These are phyloP conservation scores for Drosophila ustulata DNA, from an alignment of 2,888 invertebrate genomes.

Conservation along the genomic window DNA sequence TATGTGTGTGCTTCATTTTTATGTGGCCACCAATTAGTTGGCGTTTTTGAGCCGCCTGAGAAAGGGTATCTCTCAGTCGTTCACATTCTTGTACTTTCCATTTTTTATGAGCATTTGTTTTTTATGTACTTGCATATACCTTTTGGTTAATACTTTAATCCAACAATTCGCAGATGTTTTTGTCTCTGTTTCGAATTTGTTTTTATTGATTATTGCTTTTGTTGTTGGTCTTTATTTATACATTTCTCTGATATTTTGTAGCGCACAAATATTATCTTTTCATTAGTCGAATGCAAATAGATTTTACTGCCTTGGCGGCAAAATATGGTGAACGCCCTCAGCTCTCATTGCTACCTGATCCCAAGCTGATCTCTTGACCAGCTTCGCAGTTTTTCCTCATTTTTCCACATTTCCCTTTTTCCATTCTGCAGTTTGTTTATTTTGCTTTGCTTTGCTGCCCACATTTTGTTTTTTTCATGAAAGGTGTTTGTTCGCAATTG, in stretches of 20 bases:
- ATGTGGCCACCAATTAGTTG: slow-evolving; percentile 57
- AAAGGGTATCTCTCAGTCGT: background rate
- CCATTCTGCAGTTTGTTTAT: slow-evolving; percentile 36
- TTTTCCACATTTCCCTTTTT: slow-evolving; percentile 8
- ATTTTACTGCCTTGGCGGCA: slow-evolving; percentile 39
- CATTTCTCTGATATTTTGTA: slow-evolving; percentile 31
- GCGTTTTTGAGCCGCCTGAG: background rate
- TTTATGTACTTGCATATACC: background rate
- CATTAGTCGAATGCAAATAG: slow-evolving; percentile 74
- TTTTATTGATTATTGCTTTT: slow-evolving; percentile 37
- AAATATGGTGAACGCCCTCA: slow-evolving; percentile 63
- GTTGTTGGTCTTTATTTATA: slow-evolving; percentile 24
- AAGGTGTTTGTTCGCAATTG: slow-evolving; percentile 48
- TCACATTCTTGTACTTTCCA: background rate
- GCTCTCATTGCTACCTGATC: slow-evolving; percentile 48
- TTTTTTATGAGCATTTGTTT: background rate
- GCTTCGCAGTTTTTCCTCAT: slow-evolving; percentile 5
- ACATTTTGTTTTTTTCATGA: slow-evolving; percentile 33
- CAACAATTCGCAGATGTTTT: slow-evolving; percentile 43
- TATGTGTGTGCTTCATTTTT: slow-evolving; percentile 57
- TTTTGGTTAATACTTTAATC: slow-evolving; percentile 24
- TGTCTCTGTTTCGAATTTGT: slow-evolving; percentile 5
- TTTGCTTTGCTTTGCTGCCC: slow-evolving; percentile 34
- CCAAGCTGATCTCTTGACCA: slow-evolving; percentile 16
- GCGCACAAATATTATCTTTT: slow-evolving; percentile 71